Evolutionary conservation across 2,888 invertebrate genomes (phyloP).

Genomic region (Bedellia somnulentella): DNA sequence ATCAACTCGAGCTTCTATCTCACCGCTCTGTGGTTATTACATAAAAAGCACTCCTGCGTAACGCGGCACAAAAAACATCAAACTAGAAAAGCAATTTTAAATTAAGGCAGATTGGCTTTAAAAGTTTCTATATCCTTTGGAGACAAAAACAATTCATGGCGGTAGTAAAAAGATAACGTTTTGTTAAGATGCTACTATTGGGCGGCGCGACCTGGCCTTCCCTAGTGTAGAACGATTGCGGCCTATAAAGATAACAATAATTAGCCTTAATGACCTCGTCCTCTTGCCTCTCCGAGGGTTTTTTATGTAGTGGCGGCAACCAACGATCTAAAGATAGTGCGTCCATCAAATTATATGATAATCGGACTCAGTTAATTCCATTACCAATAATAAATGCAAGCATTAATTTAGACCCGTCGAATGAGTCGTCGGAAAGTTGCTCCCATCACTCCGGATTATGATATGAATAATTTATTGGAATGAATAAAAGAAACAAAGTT

Average conservation of each 20-base stretch:
- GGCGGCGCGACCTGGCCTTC: too few relatives aligned
- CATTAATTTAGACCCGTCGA: conserved; percentile 58
- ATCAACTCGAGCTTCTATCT: conserved; percentile 23
- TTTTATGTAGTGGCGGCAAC: conserved; percentile 43
- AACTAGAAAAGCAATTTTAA: conserved; percentile 4
- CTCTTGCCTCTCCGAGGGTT: conserved; percentile 27
- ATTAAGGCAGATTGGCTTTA: conserved; percentile 4
- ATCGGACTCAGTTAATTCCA: conserved; percentile 58
- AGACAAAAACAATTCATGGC: conserved; percentile 32
- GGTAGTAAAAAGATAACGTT: conserved; percentile 37
- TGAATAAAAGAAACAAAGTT: conserved; percentile 30
- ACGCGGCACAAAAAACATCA: conserved; percentile 4
- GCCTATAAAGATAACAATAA: conserved; percentile 57
- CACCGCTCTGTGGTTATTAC: conserved; percentile 44
- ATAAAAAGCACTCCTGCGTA: conserved; percentile 14
- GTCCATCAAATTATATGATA: conserved; percentile 61
- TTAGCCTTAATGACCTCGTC: conserved; percentile 51
- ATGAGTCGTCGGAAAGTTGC: conserved; percentile 53
- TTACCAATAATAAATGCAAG: conserved; percentile 60
- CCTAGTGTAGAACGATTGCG: too few relatives aligned
- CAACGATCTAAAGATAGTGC: conserved; percentile 47
- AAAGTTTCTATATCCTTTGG: conserved; percentile 5
- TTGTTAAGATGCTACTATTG: conserved; percentile 21
- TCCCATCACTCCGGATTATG: conserved; percentile 53
- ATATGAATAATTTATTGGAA: conserved; percentile 58